These are phyloP conservation scores for Crepidodera aurea DNA, from an alignment of 2,888 invertebrate species.

Conservation along the genomic window DNA sequence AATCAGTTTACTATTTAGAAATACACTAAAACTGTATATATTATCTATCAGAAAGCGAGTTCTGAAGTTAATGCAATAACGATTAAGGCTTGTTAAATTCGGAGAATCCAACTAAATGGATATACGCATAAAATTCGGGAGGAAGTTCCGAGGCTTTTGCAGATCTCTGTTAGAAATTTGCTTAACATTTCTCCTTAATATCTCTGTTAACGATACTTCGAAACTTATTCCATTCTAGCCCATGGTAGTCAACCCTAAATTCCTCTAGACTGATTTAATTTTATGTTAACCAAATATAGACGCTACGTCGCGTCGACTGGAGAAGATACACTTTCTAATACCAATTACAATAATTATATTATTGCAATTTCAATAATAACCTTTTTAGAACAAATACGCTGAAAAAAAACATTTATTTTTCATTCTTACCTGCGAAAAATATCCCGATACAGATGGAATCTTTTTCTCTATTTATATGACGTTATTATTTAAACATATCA, in stretches of 20 bases:
- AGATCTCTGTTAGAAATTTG: slow-evolving; percentile 19
- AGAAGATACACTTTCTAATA: background rate
- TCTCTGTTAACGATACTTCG: slow-evolving; percentile 19
- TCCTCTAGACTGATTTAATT: slow-evolving; percentile 14
- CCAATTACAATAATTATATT: slow-evolving; percentile 1
- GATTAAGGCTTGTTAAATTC: slow-evolving; percentile 1
- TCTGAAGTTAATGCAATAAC: background rate
- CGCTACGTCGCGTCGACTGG: background rate
- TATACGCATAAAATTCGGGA: slow-evolving; percentile 4
- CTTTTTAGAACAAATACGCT: no score
- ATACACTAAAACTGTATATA: no score
- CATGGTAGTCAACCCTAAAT: slow-evolving; percentile 13
- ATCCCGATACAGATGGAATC: no score
- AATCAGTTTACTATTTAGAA: no score
- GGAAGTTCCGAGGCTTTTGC: slow-evolving; percentile 3
- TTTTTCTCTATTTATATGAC: no score
- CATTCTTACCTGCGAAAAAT: no score
- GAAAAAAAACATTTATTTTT: no score
- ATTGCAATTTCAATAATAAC: background rate
- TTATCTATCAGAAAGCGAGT: background rate
- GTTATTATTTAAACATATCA: no score
- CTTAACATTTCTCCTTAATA: slow-evolving; percentile 20
- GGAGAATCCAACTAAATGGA: background rate
- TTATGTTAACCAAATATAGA: slow-evolving; percentile 7
- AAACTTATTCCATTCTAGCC: slow-evolving; percentile 13